Conservation (phyloP, 2,797 vertebrate species). For the Enoplosus armatus region DNA sequence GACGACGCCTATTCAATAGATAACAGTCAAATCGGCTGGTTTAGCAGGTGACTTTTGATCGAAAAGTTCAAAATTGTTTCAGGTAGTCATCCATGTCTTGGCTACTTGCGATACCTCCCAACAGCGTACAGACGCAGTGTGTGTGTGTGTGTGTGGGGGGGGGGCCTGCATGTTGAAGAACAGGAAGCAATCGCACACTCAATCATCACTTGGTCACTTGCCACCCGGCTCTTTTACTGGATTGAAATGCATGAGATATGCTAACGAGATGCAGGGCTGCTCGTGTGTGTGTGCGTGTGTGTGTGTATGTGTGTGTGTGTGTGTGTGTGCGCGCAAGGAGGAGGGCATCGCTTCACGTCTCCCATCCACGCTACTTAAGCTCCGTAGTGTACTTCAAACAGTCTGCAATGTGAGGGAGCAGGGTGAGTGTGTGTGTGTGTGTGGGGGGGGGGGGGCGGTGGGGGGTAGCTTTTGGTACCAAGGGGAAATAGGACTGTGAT, state of each 20-base stretch:
- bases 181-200: conserved; percentile 10
- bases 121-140: neutral
- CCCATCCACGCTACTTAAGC: conserved; percentile 70
- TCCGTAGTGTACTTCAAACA: conserved; percentile 77
- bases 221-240: conserved; percentile 46
- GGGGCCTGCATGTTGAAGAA: conserved; percentile 41
- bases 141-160: conserved; percentile 3
- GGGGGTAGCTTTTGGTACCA: conserved; percentile 61
- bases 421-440: conserved; percentile 34
- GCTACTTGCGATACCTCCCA: conserved; percentile 2
- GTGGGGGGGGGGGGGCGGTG: conserved; percentile 60
- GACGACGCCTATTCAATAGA: too few relatives aligned
- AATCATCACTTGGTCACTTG: conserved; percentile 59
- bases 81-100: neutral
- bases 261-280: conserved; percentile 57
- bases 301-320: conserved; percentile 16
- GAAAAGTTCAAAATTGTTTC: conserved; percentile 2
- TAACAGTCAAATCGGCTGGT: too few relatives aligned
- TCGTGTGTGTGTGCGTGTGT: conserved; percentile 4
- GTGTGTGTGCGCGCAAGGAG: conserved; percentile 21
- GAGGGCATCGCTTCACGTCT: conserved; percentile 56
- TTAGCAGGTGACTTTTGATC: neutral
- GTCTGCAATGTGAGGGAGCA: conserved; percentile 29
- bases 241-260: conserved; percentile 73
- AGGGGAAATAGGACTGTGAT: conserved; percentile 79